phyloP scores from a whole-genome alignment of 2,113 vertebrate species.

The Phoxinus phoxinus region DNA sequence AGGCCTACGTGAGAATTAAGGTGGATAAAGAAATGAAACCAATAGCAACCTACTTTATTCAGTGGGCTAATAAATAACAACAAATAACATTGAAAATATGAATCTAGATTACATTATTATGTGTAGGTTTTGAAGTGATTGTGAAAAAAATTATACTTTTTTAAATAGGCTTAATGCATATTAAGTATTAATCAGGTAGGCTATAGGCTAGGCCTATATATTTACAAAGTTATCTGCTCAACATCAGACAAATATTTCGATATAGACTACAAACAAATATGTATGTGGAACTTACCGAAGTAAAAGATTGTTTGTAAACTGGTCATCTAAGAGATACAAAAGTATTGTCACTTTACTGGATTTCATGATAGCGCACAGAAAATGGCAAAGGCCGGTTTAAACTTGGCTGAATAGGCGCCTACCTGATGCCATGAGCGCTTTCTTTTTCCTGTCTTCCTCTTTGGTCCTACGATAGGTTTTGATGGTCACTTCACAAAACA shows the following conservation, averaged over 20 bases:
- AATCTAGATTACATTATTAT: neutral
- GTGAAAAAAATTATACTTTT: too few species aligned
- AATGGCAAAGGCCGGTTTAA: neutral
- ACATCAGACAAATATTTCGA: too few species aligned
- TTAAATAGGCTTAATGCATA: too few species aligned
- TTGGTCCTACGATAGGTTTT: neutral
- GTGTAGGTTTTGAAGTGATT: too few species aligned
- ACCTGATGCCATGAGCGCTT: neutral
- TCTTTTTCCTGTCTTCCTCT: neutral
- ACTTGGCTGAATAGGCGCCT: neutral
- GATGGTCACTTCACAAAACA: neutral
- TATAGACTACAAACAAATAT: neutral
- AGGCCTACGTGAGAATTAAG: too few species aligned
- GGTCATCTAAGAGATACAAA: neutral
- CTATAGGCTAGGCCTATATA: too few species aligned
- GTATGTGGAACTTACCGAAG: conserved; percentile 10
- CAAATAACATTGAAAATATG: neutral
- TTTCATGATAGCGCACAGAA: neutral
- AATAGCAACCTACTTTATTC: neutral
- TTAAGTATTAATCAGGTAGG: neutral
- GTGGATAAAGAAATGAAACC: neutral
- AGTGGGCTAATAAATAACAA: too few species aligned
- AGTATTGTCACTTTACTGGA: neutral
- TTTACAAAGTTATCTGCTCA: too few species aligned
- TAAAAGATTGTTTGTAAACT: neutral